Percentiles rank a stretch among this genome's conserved stretches.
Conservation (phyloP, 2,888 invertebrate species). For the Eilema depressum region DNA sequence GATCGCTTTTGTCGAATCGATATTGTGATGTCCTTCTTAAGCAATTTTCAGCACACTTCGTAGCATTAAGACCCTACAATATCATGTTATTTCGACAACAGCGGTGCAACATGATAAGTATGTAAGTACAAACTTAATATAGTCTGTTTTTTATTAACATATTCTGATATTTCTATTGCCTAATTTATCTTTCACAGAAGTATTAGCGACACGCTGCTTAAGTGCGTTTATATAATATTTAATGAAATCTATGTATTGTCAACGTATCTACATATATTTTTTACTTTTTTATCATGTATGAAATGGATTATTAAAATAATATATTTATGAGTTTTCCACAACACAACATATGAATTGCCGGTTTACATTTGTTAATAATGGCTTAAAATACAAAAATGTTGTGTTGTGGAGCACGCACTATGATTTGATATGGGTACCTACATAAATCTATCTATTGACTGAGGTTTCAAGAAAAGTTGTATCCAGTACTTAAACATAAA, state of each 20-base stretch:
- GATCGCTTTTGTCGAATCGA: constrained; percentile 78
- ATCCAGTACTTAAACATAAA: neutral
- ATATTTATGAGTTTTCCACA: neutral
- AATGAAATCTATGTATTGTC: constrained; percentile 1
- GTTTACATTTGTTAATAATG: neutral
- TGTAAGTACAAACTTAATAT: constrained; percentile 60
- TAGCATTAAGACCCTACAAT: constrained; percentile 39
- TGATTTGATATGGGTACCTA: neutral
- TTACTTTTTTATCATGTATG: neutral
- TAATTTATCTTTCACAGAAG: constrained; percentile 21
- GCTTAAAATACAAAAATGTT: constrained; percentile 7
- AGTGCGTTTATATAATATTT: constrained; percentile 22
- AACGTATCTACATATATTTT: neutral
- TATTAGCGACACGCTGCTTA: constrained; percentile 36
- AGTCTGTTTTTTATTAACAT: constrained; percentile 24
- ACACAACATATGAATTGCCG: neutral
- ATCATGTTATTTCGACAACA: constrained; percentile 66
- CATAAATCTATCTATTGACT: neutral
- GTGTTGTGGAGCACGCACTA: constrained; percentile 32
- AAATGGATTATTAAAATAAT: neutral
- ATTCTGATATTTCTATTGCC: constrained; percentile 24
- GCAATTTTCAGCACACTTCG: constrained; percentile 49
- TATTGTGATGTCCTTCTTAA: constrained; percentile 51
- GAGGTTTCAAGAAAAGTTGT: constrained; percentile 27
- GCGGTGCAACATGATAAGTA: constrained; percentile 66